These are phyloP conservation scores for Ommatoiulus sabulosus DNA, from an alignment of 2,888 invertebrate genomes.

Conservation along the genomic window DNA sequence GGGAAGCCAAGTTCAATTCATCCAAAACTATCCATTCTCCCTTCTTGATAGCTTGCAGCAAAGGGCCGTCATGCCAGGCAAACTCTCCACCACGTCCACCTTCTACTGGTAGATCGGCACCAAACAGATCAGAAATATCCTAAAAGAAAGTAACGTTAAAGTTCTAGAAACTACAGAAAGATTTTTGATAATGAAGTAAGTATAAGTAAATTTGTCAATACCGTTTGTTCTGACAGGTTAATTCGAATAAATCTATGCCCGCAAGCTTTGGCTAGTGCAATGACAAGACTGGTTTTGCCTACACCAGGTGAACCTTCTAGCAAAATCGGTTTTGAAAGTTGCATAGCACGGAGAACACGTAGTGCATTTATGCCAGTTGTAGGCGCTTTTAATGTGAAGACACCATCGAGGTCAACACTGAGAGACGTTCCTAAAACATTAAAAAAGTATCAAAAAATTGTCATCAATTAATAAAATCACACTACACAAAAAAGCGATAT, in stretches of 20 bases:
- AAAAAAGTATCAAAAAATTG: slow-evolving; percentile 61
- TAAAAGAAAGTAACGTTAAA: slow-evolving; percentile 66
- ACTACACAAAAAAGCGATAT: background rate
- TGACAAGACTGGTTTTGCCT: slow-evolving; percentile 96
- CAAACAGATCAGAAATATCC: slow-evolving; percentile 98
- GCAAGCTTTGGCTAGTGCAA: slow-evolving; percentile 86
- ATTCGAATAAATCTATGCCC: slow-evolving; percentile 89
- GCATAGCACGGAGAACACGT: slow-evolving; percentile 87
- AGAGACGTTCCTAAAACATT: slow-evolving; percentile 58
- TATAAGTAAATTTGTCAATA: slow-evolving; percentile 72
- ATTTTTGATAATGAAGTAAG: slow-evolving; percentile 51
- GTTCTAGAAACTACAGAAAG: background rate
- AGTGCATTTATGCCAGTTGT: slow-evolving; percentile 85
- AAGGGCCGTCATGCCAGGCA: slow-evolving; percentile 95
- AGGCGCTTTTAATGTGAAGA: slow-evolving; percentile 81
- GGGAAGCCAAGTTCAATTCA: slow-evolving; percentile 97
- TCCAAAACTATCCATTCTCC: slow-evolving; percentile 98
- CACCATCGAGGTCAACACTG: slow-evolving; percentile 56
- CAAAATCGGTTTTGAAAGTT: slow-evolving; percentile 85
- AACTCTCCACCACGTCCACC: slow-evolving; percentile 88
- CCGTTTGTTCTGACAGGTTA: slow-evolving; percentile 98
- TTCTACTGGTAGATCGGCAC: slow-evolving; percentile 95
- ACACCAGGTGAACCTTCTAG: slow-evolving; percentile 98
- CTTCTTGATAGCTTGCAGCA: slow-evolving; percentile 89
- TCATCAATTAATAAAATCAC: slow-evolving; percentile 64